Evolutionary conservation across 2,888 invertebrate genomes (phyloP), one percentile per base, ranked within the genome.

Genomic region (Oeneis ivallda): DNA sequence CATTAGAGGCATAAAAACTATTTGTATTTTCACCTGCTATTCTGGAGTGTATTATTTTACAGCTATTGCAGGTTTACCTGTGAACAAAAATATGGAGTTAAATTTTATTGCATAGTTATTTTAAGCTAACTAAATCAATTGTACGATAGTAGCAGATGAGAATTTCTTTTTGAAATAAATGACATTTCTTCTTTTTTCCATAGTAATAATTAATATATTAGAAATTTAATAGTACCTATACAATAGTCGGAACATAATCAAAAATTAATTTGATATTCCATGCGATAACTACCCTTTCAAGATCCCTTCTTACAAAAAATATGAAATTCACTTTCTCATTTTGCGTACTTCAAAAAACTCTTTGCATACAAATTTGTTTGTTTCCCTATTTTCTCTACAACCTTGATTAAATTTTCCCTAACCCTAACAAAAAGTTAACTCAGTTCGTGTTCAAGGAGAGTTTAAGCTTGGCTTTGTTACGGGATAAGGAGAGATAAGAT

Each of bases 61-160:
- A 53, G 47, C 8, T 39, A 9, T 53, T 56, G 19, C 8, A 43
- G 43, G 43, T 43, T 68, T 62, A 68, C 67, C 67, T 68, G 67
- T 37, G 49, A 59, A 68, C 62, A 68, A 68, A 60, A 19, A 49
- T 17, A 41, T 7, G 2, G 2, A 15, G 8, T 7, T 52, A 13
- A 32, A 32, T 52, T 10, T 26, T 26, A 26, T 26, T 26, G 4
- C 26, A 26, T 26, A 26, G 4, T 26, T 26, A 26, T 26, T 26
- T 2, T 26, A 4, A 26, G 26, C 26, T 26, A 26, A 26, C 26
- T 26, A 26, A 26, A 26, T 26, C 5, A 26, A 26, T 26, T 26
- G 3, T 26, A 26, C 26, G 26, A 26, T 26, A 5, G 26, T 26
- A 5, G 3, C 26, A 26, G 26, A 26, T 1, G 1, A 26, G 26